Percentiles rank a stretch among this genome's conserved stretches.
phyloP scores from a whole-genome alignment of 1,140 invertebrate genomes.

The Drosophila sucinea region DNA sequence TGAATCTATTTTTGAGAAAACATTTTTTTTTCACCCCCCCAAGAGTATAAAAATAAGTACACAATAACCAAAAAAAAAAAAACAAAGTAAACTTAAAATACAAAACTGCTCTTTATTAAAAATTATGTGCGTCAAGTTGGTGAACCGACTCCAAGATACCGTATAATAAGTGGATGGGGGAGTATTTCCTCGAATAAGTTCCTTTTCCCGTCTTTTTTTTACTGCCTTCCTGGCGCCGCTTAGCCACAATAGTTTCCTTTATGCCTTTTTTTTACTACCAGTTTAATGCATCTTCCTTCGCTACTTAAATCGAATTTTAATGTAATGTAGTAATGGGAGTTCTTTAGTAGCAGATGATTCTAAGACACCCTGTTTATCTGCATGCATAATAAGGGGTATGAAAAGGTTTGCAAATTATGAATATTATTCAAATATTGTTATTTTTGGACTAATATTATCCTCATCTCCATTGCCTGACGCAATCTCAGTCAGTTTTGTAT shows the following conservation, averaged over 20 bases:
- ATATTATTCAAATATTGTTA: constrained; percentile 77
- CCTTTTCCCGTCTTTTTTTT: neutral
- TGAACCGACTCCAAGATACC: neutral
- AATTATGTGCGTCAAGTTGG: neutral
- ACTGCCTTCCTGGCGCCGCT: neutral
- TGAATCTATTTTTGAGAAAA: constrained; percentile 5
- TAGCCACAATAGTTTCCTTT: neutral
- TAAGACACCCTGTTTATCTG: neutral
- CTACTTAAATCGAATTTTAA: neutral
- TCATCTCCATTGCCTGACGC: constrained; percentile 58
- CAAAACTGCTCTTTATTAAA: neutral
- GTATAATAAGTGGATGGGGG: neutral
- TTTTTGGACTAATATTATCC: constrained; percentile 65
- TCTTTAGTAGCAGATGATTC: too few species aligned
- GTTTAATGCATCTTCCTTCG: neutral
- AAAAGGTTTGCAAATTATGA: constrained; percentile 69
- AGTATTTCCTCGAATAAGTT: neutral
- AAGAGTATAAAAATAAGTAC: constrained; percentile 8
- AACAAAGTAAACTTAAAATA: neutral
- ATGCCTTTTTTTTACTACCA: neutral
- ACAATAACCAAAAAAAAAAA: constrained; percentile 26
- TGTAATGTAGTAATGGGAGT: neutral
- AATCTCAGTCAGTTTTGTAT: constrained; percentile 48
- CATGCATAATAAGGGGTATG: constrained; percentile 38
- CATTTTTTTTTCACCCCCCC: neutral